Evolutionary conservation across 2,797 vertebrate genomes (phyloP), one percentile per base, ranked within the genome.

Genomic region (Chloroceryle inda): DNA sequence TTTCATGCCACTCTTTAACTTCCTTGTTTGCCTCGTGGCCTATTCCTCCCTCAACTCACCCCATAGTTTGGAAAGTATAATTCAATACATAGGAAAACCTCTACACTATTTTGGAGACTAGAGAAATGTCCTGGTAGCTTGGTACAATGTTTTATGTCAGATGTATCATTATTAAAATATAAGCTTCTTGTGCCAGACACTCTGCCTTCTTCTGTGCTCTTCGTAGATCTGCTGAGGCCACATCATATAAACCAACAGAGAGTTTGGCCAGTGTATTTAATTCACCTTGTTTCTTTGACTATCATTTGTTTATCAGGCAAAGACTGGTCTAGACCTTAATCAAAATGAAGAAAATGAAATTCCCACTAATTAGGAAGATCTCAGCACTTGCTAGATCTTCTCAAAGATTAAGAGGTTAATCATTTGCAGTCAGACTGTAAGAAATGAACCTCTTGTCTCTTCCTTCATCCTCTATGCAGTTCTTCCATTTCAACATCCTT

Each of bases 361-460:
- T 95, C 66, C 56, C 62, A 22, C 92, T 77, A 85, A 94, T 92
- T 92, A 96, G 96, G 66, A 86, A 93, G 71, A 92, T 86, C 89
- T 94, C 26, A 61, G 88, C 92, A 96, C 86, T 96, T 96, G 92
- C 92, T 88, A 89, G 93, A 96, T 96, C 84, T 95, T 95, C 97
- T 96, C 86, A 94, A 96, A 97, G 97, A 97, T 89, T 78, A 95
- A 94, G 88, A 92, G 85, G 89, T 89, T 91, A 97, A 95, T 97
- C 90, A 53, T 96, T 63, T 95, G 93, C 91, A 91, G 93, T 76
- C 71, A 90, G 92, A 93, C 26, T 20, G 73, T 93, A 93, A 94
- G 93, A 93, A 93, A 94, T 77, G 80, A 96, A 96, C 96, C 92
- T 81, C 71, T 96, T 97, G 93, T 94, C 94, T 97, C 90, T 95